These are phyloP conservation scores for Plectrocnemia conspersa DNA, from an alignment of 1,140 invertebrate species.

Conservation along the genomic window DNA sequence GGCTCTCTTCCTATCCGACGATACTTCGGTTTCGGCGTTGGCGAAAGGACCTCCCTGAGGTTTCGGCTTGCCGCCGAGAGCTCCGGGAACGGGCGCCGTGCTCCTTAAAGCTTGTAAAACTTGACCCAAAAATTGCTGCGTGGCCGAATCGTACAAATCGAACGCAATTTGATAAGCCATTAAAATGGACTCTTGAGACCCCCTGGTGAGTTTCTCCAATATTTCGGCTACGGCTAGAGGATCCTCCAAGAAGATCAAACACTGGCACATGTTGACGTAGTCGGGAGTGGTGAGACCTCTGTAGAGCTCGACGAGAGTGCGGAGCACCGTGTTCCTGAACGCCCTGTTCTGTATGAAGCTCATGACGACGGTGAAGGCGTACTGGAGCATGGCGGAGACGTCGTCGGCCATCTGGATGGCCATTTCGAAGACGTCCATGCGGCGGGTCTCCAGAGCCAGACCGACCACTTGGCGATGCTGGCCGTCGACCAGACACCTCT, in stretches of 20 bases:
- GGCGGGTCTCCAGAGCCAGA: constrained; percentile 87
- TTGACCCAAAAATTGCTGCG: constrained; percentile 91
- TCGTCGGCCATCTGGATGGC: constrained; percentile 91
- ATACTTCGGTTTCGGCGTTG: constrained; percentile 47
- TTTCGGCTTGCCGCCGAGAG: constrained; percentile 67
- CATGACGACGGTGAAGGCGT: constrained; percentile 95
- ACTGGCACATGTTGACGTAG: constrained; percentile 95
- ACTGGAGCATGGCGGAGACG: constrained; percentile 83
- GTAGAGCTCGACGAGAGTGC: constrained; percentile 86
- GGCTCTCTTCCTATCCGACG: constrained; percentile 45
- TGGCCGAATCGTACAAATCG: constrained; percentile 98
- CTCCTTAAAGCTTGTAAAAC: constrained; percentile 78
- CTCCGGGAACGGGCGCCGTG: constrained; percentile 79
- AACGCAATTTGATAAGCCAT: constrained; percentile 99
- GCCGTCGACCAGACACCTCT: constrained; percentile 88
- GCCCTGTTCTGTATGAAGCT: constrained; percentile 89
- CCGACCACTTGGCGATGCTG: constrained; percentile 93
- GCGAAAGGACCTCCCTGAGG: constrained; percentile 54
- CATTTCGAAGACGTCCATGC: constrained; percentile 92
- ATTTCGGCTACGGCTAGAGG: constrained; percentile 86
- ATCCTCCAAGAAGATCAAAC: constrained; percentile 94
- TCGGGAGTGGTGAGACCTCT: constrained; percentile 81
- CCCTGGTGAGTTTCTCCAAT: constrained; percentile 79
- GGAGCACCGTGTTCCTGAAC: constrained; percentile 85
- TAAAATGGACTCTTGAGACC: constrained; percentile 65